Base-by-base conservation (phyloP, 2,888 invertebrate species). In the Sceliomorpha sp. region DNA sequence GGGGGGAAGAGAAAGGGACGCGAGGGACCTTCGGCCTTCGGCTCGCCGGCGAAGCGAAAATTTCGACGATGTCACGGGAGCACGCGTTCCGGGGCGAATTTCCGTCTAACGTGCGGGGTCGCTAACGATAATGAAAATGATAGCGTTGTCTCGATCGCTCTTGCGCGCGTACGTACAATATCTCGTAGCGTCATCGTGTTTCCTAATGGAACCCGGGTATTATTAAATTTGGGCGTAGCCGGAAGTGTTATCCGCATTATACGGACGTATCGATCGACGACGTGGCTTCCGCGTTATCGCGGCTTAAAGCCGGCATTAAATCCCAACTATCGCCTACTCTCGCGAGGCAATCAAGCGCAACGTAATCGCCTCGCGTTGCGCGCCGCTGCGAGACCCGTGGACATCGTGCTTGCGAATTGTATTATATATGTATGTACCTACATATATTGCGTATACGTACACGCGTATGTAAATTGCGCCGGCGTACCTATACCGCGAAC, bases 241-340 rank as follows among this genome's bases (percentile, higher is more conserved):
- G 42, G 42, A 42, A 42, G 42, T 42, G 42, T 42, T 42, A 42
- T 42, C 42, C 42, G 42, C 42, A 42, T 42, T 42, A 42, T 42
- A 42, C 26, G 42, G 24, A 42, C 26, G 24, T 42, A 42, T 42
- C 42, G 42, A 42, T 42, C 42, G 40, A 40, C 40, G 40, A 40
- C 40, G 42, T 26, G 27, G 42, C 42, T 42, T 26, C 42, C 27
- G 27, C 68, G 66, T 59, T 69, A 66, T 67, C 58, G 44, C 37
- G 66, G 59, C 64, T 73, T 71, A 68, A 42, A 51, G 56, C 17
- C 58, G 70, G 62, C 62, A 63, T 73, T 69, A 69, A 73, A 72
- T 72, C 55, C 69, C 62, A 36, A 39, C 64, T 59, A 62, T 56
- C 71, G 66, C 44, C 40, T 24, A 42, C 42, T 42, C 42, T 51